Evolutionary conservation across 2,888 invertebrate species (phyloP), one percentile per base, ranked within the genome.

Genomic region (Yponomeuta cagnagella): DNA sequence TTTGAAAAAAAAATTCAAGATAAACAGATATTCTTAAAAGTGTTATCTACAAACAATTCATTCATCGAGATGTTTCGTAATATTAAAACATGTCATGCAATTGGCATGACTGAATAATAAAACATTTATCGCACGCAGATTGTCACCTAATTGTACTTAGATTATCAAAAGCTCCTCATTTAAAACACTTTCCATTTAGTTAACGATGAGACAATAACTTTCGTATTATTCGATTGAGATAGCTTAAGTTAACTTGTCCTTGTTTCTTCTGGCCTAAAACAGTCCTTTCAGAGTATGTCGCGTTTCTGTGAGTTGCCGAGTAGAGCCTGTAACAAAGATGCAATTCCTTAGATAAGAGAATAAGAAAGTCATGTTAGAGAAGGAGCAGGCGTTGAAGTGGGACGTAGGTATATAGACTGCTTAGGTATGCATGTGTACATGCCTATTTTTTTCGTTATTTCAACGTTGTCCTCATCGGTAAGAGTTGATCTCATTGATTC

Each of bases 301-400:
- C 81, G 82, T 75, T 92, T 92, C 78, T 89, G 91, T 30, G 87
- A 80, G 77, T 85, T 91, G 69, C 92, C 92, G 66, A 92, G 86
- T 31, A 92, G 83, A 73, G 90, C 92, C 92, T 92, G 90, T 10
- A 70, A 63, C n/a, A 70, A 10, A 66, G 64, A 70, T 15, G 63
- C n/a, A 63, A 37, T 33, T 15, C 43, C 0, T n/a, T 67, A 67
- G 31, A 37, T 9, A 2, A 37, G 30, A 15, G 2, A 10, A 37
- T 37, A 67, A 65, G 23, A 3, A 64, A 64, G 30, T 64, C n/a
- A 6, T 64, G 10, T 30, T 64, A n/a, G 23, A 23, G 23, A 23
- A 23, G 23, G 23, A 23, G 23, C 23, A 23, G 23, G 23, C 23
- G 23, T 23, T 23, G 23, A 23, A 23, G 23, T 23, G 23, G 23